Evolutionary conservation across 1,140 invertebrate genomes (phyloP).

Genomic region (Dinothrombium tinctorium): DNA sequence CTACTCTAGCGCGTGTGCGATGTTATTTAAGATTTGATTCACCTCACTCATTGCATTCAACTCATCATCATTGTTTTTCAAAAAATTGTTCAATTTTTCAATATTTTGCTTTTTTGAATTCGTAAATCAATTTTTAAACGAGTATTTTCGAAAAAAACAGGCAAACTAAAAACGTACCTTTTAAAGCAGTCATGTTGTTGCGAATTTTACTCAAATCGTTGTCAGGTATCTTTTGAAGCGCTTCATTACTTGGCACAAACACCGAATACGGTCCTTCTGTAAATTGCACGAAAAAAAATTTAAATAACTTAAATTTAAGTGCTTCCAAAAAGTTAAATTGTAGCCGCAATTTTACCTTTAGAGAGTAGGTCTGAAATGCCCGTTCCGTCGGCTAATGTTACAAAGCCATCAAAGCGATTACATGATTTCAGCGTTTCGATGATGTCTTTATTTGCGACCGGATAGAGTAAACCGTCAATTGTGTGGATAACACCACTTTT

Average conservation of each 20-base stretch:
- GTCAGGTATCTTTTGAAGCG: conserved; percentile 16
- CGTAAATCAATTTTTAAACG: too few species aligned
- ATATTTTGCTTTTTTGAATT: too few species aligned
- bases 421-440: conserved; percentile 14
- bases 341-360: conserved; percentile 13
- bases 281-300: neutral
- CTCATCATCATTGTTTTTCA: too few species aligned
- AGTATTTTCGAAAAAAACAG: too few species aligned
- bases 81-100: too few species aligned
- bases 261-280: conserved; percentile 17
- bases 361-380: conserved; percentile 13
- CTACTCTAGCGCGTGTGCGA: too few species aligned
- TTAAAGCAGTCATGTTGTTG: conserved; percentile 16
- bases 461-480: conserved; percentile 17
- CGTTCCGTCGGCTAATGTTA: conserved; percentile 16
- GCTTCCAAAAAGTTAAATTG: too few species aligned
- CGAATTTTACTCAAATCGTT: conserved; percentile 15
- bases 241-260: conserved; percentile 18
- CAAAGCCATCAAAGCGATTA: conserved; percentile 17
- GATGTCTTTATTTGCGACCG: conserved; percentile 14
- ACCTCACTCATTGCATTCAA: too few species aligned
- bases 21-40: too few species aligned
- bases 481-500: conserved; percentile 16
- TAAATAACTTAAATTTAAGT: neutral
- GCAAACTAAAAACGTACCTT: conserved; percentile 14